Evolutionary conservation across 2,888 invertebrate species (phyloP).

Genomic region (Choristoneura rosaceana): DNA sequence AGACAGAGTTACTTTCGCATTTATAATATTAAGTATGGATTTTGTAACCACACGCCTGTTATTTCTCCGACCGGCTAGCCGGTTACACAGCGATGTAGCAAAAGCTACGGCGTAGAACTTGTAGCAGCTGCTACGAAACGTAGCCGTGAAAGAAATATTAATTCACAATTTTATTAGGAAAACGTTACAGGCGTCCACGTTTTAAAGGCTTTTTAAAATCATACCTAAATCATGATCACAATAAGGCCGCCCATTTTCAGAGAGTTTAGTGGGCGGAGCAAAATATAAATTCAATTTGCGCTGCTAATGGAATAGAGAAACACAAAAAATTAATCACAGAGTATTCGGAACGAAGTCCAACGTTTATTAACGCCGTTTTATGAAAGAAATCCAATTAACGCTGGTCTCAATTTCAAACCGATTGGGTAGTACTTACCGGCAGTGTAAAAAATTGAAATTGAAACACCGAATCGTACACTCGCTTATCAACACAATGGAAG

Average conservation of each 20-base stretch:
- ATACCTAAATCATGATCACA: conserved; percentile 2
- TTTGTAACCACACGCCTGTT: no score
- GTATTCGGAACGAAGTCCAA: conserved; percentile 22
- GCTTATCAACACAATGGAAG: background rate
- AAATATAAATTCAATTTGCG: conserved; percentile 34
- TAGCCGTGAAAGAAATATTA: conserved; percentile 18
- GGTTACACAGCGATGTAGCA: conserved; percentile 7
- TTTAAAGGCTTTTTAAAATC: conserved; percentile 16
- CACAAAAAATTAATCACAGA: conserved; percentile 27
- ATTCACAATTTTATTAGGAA: conserved; percentile 12
- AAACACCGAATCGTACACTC: conserved; percentile 4
- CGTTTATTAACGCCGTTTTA: conserved; percentile 31
- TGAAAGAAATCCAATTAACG: conserved; percentile 38
- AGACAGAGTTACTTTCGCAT: no score
- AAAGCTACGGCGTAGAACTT: conserved; percentile 2
- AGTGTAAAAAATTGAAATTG: background rate
- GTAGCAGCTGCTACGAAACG: conserved; percentile 2
- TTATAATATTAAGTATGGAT: no score
- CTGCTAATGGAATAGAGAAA: conserved; percentile 27
- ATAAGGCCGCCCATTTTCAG: conserved; percentile 24
- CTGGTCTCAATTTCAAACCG: conserved; percentile 20
- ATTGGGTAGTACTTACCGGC: conserved; percentile 3
- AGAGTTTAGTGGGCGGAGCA: conserved; percentile 18
- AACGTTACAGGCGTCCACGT: conserved; percentile 6
- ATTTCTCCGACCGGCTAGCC: no score